Evolutionary conservation across 2,797 vertebrate genomes (phyloP).

Genomic region (Betta splendens): DNA sequence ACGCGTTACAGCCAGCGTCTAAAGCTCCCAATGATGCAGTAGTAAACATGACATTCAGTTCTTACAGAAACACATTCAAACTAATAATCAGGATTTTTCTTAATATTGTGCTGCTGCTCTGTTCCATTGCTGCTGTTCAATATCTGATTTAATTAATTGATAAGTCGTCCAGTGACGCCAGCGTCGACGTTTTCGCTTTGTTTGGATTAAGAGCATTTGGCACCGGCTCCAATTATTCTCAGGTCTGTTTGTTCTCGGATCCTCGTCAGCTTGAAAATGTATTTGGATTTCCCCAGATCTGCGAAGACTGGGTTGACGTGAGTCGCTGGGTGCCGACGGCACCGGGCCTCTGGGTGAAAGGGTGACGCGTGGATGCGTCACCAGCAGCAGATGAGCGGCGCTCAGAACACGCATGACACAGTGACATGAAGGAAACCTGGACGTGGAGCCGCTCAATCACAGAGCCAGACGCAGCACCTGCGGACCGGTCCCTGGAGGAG

Average conservation of each 20-base stretch:
- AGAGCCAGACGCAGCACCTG: constrained; percentile 34
- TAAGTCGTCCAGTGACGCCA: not conserved
- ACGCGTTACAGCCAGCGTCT: too few species aligned
- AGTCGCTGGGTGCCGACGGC: constrained; percentile 7
- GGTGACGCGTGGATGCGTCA: too few species aligned
- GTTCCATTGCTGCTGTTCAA: not conserved
- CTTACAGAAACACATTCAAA: too few species aligned
- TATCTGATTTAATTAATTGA: not conserved
- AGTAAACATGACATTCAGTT: not conserved
- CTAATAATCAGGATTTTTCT: too few species aligned
- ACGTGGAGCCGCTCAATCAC: constrained; percentile 22
- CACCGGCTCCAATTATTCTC: not conserved
- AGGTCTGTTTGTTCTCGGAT: not conserved
- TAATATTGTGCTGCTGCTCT: too few species aligned
- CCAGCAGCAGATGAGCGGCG: too few species aligned
- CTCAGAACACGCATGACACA: too few species aligned
- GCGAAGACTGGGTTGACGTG: too few species aligned
- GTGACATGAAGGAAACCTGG: constrained; percentile 38
- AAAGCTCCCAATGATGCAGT: not conserved
- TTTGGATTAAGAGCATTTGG: not conserved
- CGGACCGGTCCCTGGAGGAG: constrained; percentile 3
- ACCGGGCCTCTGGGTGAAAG: constrained; percentile 21
- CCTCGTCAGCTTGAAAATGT: not conserved
- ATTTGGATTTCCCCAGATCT: not conserved
- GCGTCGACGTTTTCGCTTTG: not conserved